Evolutionary conservation across 2,113 vertebrate genomes (phyloP).

Genomic region (Pipa parva): DNA sequence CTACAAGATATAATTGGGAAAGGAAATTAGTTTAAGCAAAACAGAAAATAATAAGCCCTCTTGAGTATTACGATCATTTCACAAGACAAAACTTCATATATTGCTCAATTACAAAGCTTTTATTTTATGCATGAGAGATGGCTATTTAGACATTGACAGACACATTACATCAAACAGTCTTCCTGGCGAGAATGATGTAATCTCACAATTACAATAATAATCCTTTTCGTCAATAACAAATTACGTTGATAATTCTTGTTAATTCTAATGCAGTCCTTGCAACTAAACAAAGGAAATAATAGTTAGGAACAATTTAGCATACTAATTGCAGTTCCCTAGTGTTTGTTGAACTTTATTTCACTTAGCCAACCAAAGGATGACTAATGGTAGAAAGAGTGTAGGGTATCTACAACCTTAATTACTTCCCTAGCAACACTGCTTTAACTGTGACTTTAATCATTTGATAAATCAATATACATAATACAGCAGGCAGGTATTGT

Average conservation of each 20-base stretch:
- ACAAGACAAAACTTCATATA: slow-evolving; percentile 33
- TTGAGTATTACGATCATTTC: slow-evolving; percentile 32
- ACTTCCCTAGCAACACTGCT: too few relatives aligned
- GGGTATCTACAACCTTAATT: too few relatives aligned
- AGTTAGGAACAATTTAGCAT: not conserved
- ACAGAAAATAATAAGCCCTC: slow-evolving; percentile 37
- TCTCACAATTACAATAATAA: slow-evolving; percentile 19
- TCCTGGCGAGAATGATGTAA: slow-evolving; percentile 21
- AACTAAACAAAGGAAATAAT: not conserved
- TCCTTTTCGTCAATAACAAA: slow-evolving; percentile 23
- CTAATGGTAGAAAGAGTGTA: too few relatives aligned
- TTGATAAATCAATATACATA: too few relatives aligned
- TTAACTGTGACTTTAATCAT: too few relatives aligned
- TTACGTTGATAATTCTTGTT: slow-evolving; percentile 17
- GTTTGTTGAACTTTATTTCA: too few relatives aligned
- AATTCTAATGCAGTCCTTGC: not conserved
- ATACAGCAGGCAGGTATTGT: too few relatives aligned
- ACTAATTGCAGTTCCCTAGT: too few relatives aligned
- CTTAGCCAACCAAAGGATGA: too few relatives aligned
- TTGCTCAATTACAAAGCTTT: slow-evolving; percentile 30
- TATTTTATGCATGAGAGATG: slow-evolving; percentile 29
- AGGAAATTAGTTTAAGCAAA: slow-evolving; percentile 38
- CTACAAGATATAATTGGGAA: slow-evolving; percentile 39
- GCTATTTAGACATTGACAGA: slow-evolving; percentile 32
- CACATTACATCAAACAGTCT: slow-evolving; percentile 19